These are phyloP conservation scores for Aphelinus atriplicis DNA, from an alignment of 1,140 invertebrate species.

Conservation along the genomic window DNA sequence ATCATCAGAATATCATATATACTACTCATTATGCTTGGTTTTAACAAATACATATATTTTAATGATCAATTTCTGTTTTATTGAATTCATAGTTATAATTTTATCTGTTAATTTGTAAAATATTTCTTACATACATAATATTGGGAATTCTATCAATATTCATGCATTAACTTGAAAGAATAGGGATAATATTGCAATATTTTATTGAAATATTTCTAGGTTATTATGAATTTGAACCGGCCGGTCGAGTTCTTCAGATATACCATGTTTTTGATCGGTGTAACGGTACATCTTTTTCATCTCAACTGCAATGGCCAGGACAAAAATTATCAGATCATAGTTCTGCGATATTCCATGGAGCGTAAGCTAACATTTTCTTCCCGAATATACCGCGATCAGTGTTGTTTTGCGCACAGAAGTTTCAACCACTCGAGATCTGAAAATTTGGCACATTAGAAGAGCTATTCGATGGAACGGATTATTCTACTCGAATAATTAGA, in stretches of 20 bases:
- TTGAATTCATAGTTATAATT: not conserved
- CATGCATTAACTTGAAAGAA: no score
- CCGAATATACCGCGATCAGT: no score
- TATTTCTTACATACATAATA: no score
- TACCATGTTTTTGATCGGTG: not conserved
- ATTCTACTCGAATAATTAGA: no score
- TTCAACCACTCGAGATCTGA: no score
- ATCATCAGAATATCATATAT: not conserved
- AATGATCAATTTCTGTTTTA: not conserved
- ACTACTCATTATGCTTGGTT: no score
- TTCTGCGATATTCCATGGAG: not conserved
- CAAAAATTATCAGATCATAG: slow-evolving; percentile 9
- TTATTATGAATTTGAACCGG: not conserved
- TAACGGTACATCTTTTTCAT: slow-evolving; percentile 9
- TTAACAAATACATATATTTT: not conserved
- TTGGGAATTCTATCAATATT: no score
- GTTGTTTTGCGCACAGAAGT: no score
- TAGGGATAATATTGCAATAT: no score
- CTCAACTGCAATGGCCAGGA: not conserved
- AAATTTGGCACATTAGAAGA: no score
- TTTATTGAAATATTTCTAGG: not conserved
- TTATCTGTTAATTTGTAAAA: no score
- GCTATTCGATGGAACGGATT: no score
- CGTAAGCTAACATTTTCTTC: not conserved
- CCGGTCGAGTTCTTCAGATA: not conserved